phyloP scores from a whole-genome alignment of 2,113 vertebrate species.

The Genyomyrus donnyi region DNA sequence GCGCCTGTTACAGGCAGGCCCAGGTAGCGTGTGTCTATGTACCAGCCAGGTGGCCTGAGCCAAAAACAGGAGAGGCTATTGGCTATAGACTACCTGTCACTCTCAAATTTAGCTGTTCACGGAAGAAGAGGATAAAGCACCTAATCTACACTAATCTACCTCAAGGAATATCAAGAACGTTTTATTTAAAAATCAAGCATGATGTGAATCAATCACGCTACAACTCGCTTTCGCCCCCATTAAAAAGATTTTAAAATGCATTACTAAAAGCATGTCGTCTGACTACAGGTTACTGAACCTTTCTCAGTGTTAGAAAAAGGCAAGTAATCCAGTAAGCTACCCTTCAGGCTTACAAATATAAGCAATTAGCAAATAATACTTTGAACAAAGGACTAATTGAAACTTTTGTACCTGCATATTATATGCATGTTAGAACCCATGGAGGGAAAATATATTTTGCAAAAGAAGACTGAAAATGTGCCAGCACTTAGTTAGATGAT shows the following conservation, averaged over 20 bases:
- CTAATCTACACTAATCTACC: slow-evolving; percentile 1
- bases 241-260: slow-evolving; percentile 8
- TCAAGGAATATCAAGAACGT: background rate
- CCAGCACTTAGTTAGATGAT: background rate
- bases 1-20: background rate
- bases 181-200: slow-evolving; percentile 1
- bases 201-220: background rate
- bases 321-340: slow-evolving; percentile 6
- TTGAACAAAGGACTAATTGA: slow-evolving; percentile 9
- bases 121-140: background rate
- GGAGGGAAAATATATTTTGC: background rate
- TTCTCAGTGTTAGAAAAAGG: background rate
- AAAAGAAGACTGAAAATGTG: background rate
- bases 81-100: background rate
- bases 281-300: background rate
- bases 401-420: background rate
- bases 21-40: background rate
- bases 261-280: background rate
- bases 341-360: background rate
- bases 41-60: background rate
- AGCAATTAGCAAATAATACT: slow-evolving; percentile 5
- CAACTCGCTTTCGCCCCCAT: background rate
- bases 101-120: background rate
- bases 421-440: background rate
- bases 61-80: background rate